Conservation (phyloP, 2,797 vertebrate species). For the Geotrypetes seraphini region DNA sequence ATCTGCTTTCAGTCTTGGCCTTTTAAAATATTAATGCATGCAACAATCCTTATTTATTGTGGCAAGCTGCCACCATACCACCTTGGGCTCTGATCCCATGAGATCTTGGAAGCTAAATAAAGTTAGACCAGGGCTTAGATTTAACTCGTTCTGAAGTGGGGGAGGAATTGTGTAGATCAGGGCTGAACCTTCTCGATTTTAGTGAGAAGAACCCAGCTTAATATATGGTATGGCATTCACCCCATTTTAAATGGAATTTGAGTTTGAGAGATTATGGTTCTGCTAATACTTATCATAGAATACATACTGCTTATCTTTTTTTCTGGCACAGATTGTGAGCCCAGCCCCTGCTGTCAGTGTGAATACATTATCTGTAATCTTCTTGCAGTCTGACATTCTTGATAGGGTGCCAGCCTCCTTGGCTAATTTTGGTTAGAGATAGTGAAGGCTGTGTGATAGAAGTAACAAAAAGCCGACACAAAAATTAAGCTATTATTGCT, state of each 20-base stretch:
- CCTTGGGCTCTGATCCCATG: too few relatives aligned
- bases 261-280: conserved; percentile 20
- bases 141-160: too few relatives aligned
- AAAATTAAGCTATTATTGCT: conserved; percentile 15
- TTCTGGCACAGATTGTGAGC: conserved; percentile 17
- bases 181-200: too few relatives aligned
- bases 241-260: conserved; percentile 30
- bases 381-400: conserved; percentile 21
- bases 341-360: conserved; percentile 12
- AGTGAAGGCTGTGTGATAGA: conserved; percentile 1
- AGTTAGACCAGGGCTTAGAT: too few relatives aligned
- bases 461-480: conserved; percentile 16
- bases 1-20: too few relatives aligned
- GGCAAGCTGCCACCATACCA: too few relatives aligned
- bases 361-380: conserved; percentile 20
- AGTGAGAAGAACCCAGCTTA: too few relatives aligned
- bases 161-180: too few relatives aligned
- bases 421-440: conserved; percentile 18
- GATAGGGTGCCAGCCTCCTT: conserved; percentile 22
- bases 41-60: too few relatives aligned
- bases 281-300: conserved; percentile 28
- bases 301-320: conserved; percentile 22
- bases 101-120: too few relatives aligned
- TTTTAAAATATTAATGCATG: too few relatives aligned
- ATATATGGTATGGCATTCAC: too few relatives aligned